These are phyloP conservation scores for Thereva unica DNA, from an alignment of 2,888 invertebrate species.

Conservation along the genomic window DNA sequence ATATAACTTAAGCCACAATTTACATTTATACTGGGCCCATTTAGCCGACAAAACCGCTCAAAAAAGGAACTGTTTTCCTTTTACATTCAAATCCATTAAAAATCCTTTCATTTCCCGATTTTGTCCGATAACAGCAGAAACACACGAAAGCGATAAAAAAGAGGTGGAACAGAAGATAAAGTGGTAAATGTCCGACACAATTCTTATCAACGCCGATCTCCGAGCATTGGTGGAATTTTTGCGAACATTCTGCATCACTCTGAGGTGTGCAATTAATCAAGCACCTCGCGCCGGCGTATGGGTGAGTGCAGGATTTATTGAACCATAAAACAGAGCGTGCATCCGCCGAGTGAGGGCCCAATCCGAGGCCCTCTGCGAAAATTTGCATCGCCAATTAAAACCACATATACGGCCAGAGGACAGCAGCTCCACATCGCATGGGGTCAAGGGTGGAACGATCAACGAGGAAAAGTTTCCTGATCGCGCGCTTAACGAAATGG, in stretches of 20 bases:
- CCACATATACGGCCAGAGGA: too few relatives aligned
- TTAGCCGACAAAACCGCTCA: too few relatives aligned
- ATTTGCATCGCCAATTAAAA: not conserved
- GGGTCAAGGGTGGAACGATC: too few relatives aligned
- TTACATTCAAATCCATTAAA: too few relatives aligned
- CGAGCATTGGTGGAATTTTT: not conserved
- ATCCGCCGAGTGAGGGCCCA: not conserved
- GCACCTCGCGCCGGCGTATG: not conserved
- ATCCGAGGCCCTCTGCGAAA: not conserved
- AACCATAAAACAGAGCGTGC: not conserved
- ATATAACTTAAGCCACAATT: too few relatives aligned
- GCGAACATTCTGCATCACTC: not conserved
- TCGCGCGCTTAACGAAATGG: not conserved
- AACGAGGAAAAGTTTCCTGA: not conserved
- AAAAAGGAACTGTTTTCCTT: too few relatives aligned
- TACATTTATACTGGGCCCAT: too few relatives aligned
- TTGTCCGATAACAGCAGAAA: too few relatives aligned
- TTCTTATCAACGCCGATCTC: not conserved
- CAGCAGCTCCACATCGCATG: too few relatives aligned
- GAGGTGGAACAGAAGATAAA: too few relatives aligned
- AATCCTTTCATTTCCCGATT: too few relatives aligned
- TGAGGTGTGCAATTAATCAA: constrained; percentile 4
- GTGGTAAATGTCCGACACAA: not conserved
- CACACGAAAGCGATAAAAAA: too few relatives aligned
- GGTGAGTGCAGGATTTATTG: constrained; percentile 1